These are phyloP conservation scores for Saxidomus purpurata DNA, from an alignment of 1,140 invertebrate genomes.

Conservation along the genomic window DNA sequence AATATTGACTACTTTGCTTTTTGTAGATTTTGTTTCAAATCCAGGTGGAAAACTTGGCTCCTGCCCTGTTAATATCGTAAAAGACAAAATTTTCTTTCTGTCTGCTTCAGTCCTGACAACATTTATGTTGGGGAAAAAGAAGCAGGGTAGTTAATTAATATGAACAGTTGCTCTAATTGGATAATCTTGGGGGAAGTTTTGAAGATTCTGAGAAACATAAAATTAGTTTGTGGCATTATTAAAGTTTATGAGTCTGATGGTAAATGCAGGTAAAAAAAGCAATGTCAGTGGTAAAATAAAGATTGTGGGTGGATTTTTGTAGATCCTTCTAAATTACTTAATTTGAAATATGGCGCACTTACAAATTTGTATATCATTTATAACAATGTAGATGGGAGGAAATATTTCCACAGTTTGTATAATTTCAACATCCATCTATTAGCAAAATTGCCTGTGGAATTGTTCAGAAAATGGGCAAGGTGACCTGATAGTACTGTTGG, in stretches of 20 bases:
- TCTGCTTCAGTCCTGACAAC: neutral
- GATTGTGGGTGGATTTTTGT: neutral
- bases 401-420: no score
- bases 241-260: constrained; percentile 4
- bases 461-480: no score
- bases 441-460: no score
- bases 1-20: no score
- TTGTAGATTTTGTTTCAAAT: no score
- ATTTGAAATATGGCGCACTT: no score
- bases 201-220: neutral
- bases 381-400: no score
- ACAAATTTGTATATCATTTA: no score
- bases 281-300: neutral
- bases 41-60: neutral
- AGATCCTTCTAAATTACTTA: neutral
- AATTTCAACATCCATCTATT: no score
- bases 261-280: neutral
- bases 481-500: no score
- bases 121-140: neutral
- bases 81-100: neutral
- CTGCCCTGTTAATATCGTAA: neutral
- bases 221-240: neutral
- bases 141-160: neutral
- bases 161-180: constrained; percentile 30
- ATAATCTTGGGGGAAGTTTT: neutral